Evolutionary conservation across 2,797 vertebrate genomes (phyloP).

Genomic region (Dromococcyx pavoninus): DNA sequence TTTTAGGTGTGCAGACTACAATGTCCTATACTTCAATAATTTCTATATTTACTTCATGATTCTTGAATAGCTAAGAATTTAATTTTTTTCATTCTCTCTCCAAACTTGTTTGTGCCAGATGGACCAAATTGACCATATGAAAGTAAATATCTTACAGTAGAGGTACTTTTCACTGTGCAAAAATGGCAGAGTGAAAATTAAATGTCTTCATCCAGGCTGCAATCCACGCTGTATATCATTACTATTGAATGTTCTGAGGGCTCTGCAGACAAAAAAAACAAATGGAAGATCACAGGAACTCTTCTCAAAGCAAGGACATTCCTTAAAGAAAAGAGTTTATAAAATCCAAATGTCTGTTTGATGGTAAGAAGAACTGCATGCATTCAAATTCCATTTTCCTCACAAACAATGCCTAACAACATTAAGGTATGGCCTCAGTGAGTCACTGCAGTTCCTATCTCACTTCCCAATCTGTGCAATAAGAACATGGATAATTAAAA

Average conservation of each 20-base stretch:
- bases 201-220: neutral
- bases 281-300: neutral
- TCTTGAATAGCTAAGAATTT: neutral
- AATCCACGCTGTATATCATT: neutral
- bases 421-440: neutral
- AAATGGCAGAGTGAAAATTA: neutral
- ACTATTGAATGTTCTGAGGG: neutral
- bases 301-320: neutral
- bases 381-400: neutral
- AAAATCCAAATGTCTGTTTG: neutral
- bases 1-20: neutral
- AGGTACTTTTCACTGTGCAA: neutral
- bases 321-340: neutral
- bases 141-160: neutral
- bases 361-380: neutral
- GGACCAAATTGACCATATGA: neutral
- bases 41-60: neutral
- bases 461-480: neutral
- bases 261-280: neutral
- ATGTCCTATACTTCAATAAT: neutral
- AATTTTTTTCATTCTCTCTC: neutral
- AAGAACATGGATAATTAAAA: neutral
- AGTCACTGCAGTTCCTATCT: neutral
- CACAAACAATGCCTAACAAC: neutral
- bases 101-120: neutral